Percentiles rank a stretch among this genome's conserved stretches.
Evolutionary conservation across 2,797 vertebrate species (phyloP).

Genomic region (Anniella stebbinsi): DNA sequence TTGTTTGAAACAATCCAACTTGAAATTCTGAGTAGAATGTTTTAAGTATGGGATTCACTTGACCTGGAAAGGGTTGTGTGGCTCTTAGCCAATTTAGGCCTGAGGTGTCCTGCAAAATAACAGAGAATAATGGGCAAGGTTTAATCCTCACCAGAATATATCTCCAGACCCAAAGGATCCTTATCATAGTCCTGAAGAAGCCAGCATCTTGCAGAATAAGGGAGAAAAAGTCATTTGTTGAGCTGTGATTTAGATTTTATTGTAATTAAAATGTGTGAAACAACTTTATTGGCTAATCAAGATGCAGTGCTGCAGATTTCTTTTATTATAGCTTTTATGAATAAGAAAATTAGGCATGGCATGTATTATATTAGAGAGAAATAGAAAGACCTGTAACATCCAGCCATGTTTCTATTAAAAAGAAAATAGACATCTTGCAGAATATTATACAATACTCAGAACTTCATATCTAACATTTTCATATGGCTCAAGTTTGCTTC

Average conservation of each 20-base stretch:
- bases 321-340: not conserved
- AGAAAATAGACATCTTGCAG: not conserved
- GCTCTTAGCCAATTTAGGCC: not conserved
- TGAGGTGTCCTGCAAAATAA: not conserved
- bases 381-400: not conserved
- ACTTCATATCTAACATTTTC: not conserved
- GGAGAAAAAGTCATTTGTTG: too few relatives aligned
- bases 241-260: not conserved
- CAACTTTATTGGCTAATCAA: not conserved
- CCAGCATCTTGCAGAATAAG: not conserved
- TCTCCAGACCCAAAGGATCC: not conserved
- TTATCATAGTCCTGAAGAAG: not conserved
- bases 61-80: too few relatives aligned
- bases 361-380: not conserved
- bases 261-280: not conserved
- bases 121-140: not conserved
- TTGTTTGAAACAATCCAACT: too few relatives aligned
- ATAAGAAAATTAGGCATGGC: too few relatives aligned
- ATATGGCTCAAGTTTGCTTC: not conserved
- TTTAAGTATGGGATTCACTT: too few relatives aligned
- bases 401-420: not conserved
- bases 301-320: not conserved
- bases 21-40: too few relatives aligned
- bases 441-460: not conserved
- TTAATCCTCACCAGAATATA: not conserved